Base-by-base conservation (phyloP, 2,888 invertebrate species). In the Agrochola macilenta region DNA sequence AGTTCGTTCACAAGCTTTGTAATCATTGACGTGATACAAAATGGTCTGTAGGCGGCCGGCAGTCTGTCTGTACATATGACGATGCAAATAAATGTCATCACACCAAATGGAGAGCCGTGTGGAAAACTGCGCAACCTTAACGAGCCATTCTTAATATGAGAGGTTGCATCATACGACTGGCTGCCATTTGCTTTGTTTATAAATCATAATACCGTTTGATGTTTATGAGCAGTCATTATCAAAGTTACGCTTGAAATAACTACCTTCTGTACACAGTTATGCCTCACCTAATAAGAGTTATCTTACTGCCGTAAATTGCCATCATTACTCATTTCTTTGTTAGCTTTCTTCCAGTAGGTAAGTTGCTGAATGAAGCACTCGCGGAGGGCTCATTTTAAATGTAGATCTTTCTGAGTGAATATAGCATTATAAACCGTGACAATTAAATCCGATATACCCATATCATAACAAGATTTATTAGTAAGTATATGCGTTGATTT, bases 1-100 rank as follows among this genome's bases (percentile, higher is more conserved):
- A 83, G 85, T 89, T 87, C 87, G 87, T 88, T 86, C 86, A 83
- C 88, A 88, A 83, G 85, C 75, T 88, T 89, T 86, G 83, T 86
- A 75, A 73, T 74, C 71, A 74, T 69, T 77, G 77, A 84, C 82
- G 83, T 86, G 86, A 80, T 82, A 87, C 82, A 83, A 82, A 52
- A 82, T 80, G 81, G 80, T 70, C 78, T 86, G 94, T 94, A 91
- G 94, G 94, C 91, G 93, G 90, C 86, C 74, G 81, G 80, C 88
- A 85, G 90, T 90, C 89, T 87, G 86, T 46, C 81, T 78, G 76
- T 84, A 88, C 74, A 76, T 78, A 66, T 85, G 86, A 89, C 89
- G 90, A 88, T 89, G 87, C 89, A 88, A 87, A 89, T 88, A 91
- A 91, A 90, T 91, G 86, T 84, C 90, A 89, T 86, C 87, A 87